Evolutionary conservation across 2,113 vertebrate genomes (phyloP).

Genomic region (Amblyopsis rosae): DNA sequence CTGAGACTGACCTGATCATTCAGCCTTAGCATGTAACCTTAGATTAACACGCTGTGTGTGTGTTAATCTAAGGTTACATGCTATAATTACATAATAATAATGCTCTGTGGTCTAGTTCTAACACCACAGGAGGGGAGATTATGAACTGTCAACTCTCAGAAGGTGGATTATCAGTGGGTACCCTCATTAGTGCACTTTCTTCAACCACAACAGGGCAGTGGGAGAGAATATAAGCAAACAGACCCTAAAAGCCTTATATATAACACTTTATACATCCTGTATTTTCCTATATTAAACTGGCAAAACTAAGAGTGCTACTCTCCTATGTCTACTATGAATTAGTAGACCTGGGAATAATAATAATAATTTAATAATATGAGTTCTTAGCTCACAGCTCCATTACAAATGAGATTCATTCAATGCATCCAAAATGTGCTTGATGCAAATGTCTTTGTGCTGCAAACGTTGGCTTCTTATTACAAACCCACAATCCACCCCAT

Average conservation of each 20-base stretch:
- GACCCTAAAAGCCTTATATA: slow-evolving; percentile 10
- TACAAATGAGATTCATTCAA: neutral
- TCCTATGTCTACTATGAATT: neutral
- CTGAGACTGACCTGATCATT: slow-evolving; percentile 63
- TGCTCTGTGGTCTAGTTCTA: slow-evolving; percentile 54
- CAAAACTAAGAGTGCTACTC: neutral
- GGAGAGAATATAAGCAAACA: slow-evolving; percentile 3
- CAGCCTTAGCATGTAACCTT: slow-evolving; percentile 62
- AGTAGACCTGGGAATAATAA: neutral
- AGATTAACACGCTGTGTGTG: slow-evolving; percentile 69
- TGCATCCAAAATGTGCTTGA: slow-evolving; percentile 1
- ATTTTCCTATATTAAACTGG: neutral
- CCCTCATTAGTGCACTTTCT: slow-evolving; percentile 47
- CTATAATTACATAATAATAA: slow-evolving; percentile 53
- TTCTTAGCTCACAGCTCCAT: neutral
- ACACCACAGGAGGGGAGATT: slow-evolving; percentile 59
- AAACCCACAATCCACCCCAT: slow-evolving; percentile 19
- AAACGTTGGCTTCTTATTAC: slow-evolving; percentile 14
- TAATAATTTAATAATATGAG: neutral
- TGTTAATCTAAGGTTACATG: no score
- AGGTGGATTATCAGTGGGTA: slow-evolving; percentile 52
- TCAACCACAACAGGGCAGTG: slow-evolving; percentile 12
- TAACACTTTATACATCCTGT: neutral
- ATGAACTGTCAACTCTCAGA: slow-evolving; percentile 43
- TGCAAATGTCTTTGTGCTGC: neutral